A percentile compares a stretch with the other conserved stretches of the same genome.
phyloP scores from a whole-genome alignment of 1,140 invertebrate genomes.

The Conus betulinus region DNA sequence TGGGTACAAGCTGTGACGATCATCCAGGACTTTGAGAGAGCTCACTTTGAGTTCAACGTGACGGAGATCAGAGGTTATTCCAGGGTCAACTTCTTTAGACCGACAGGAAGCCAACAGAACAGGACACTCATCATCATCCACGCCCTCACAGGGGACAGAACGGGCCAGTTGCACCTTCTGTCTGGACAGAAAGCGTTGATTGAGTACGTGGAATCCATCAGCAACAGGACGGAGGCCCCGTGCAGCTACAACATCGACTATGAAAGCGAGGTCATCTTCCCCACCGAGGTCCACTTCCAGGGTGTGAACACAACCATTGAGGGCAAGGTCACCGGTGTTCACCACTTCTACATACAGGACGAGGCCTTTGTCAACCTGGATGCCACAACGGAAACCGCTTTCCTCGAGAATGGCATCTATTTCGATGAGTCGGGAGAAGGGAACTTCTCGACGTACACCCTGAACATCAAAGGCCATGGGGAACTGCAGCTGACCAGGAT shows the following conservation, averaged over 20 bases:
- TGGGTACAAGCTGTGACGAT: conserved; percentile 58
- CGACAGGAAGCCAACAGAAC: conserved; percentile 40
- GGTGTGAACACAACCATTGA: conserved; percentile 60
- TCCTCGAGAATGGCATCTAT: conserved; percentile 59
- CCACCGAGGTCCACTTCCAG: conserved; percentile 67
- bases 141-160: conserved; percentile 59
- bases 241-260: conserved; percentile 66
- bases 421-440: conserved; percentile 53
- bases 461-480: conserved; percentile 57
- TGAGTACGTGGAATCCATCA: conserved; percentile 65
- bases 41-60: conserved; percentile 62
- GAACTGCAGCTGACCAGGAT: conserved; percentile 57
- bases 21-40: conserved; percentile 60
- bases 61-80: conserved; percentile 60
- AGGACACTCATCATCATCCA: conserved; percentile 55
- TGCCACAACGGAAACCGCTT: conserved; percentile 62
- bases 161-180: conserved; percentile 63
- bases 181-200: conserved; percentile 53
- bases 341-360: conserved; percentile 64
- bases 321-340: conserved; percentile 63
- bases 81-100: conserved; percentile 57
- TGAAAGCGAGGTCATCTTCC: conserved; percentile 61
- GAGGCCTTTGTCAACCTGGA: conserved; percentile 49
- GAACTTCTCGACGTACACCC: conserved; percentile 61
- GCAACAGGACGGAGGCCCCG: conserved; percentile 64